Evolutionary conservation across 2,797 vertebrate genomes (phyloP), one percentile per base, ranked within the genome.

Genomic region (Erethizon dorsatum): DNA sequence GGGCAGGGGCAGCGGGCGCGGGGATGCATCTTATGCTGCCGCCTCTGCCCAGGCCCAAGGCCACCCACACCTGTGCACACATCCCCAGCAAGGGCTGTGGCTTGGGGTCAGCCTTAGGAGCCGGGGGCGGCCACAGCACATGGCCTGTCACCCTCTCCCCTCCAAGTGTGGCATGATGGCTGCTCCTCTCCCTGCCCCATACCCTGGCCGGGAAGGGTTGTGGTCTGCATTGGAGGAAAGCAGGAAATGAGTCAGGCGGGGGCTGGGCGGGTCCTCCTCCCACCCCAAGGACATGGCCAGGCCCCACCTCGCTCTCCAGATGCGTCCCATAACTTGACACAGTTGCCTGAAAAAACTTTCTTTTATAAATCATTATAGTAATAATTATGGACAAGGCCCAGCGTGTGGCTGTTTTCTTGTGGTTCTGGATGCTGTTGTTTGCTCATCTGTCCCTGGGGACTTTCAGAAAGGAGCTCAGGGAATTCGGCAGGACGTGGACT

Each of bases 311-410:
- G 94, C 94, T 75, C 82, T 92, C 80, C 80, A 96, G 59, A 92
- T 97, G 98, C 98, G 98, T 99, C 99, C 98, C 99, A 98, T 98
- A 99, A 98, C 98, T 99, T 97, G 98, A 98, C 98, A 99, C 98
- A 99, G 98, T 99, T 99, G 99, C 99, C 99, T 99, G 99, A 94
- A 90, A 88, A 91, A 79, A 79, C 98, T 97, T 97, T 90, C 97
- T 99, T 99, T 99, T 98, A 98, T 99, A 99, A 99, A 99, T 99
- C 98, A 99, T 97, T 98, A 99, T 98, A 99, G 99, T 99, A 99
- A 99, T 97, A 96, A 98, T 97, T 98, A 99, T 98, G 98, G 99
- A 98, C 67, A 97, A 95, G 54, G 90, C 79, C 65, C 52, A 31
- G 83, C 13, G 83, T 96, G 75, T 83, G 96, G 73, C 85, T 96